These are phyloP conservation scores for Cepphus grylle DNA, from an alignment of 2,113 vertebrate genomes.

Conservation along the genomic window DNA sequence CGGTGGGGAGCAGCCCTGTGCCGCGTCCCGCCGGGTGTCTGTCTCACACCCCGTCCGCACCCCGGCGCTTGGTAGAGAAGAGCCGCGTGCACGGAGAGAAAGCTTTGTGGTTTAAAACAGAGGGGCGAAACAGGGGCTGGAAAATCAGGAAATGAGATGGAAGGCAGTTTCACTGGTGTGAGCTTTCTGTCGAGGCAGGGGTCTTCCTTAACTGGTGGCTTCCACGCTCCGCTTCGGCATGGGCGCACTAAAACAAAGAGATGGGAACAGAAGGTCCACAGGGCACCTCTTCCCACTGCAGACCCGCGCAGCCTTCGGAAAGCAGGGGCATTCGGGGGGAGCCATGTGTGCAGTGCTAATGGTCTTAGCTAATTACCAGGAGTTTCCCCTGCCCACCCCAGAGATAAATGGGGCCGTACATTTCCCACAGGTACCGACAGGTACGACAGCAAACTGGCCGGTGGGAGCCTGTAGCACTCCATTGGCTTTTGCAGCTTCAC, in stretches of 20 bases:
- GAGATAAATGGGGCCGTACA: fast-evolving
- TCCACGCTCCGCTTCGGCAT: fast-evolving
- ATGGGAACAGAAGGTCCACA: not conserved
- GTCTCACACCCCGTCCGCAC: fast-evolving
- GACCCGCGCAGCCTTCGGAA: not conserved
- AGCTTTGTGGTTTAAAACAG: not conserved
- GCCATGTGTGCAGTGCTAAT: not conserved
- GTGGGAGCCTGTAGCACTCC: not conserved
- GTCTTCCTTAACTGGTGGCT: not conserved
- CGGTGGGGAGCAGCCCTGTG: fast-evolving
- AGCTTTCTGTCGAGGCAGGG: not conserved
- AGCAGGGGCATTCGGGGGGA: not conserved
- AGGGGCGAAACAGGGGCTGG: not conserved
- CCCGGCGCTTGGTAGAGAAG: not conserved
- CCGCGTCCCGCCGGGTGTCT: fast-evolving
- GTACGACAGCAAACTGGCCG: too few species aligned
- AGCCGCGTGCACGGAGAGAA: not conserved
- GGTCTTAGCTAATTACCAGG: not conserved
- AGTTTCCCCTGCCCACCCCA: not conserved
- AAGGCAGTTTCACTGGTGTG: fast-evolving
- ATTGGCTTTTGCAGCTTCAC: not conserved
- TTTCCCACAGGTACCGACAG: not conserved
- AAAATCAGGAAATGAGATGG: not conserved
- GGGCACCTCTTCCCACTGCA: not conserved
- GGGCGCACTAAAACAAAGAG: not conserved